These are phyloP conservation scores for Hemistola chrysoprasaria DNA, from an alignment of 2,888 invertebrate genomes.

Conservation along the genomic window DNA sequence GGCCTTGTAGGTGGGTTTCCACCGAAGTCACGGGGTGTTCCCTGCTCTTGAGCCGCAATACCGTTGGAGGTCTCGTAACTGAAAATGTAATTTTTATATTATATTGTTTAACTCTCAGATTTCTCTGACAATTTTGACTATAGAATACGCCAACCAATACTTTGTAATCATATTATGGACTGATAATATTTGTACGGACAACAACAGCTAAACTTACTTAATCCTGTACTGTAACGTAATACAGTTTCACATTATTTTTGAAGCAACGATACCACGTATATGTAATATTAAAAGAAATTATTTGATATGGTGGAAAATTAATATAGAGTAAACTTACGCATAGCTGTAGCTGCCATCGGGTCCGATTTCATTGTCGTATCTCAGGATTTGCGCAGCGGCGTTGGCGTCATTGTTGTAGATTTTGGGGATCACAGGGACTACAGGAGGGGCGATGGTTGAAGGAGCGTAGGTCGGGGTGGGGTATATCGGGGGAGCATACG, in stretches of 20 bases:
- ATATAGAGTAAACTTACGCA: slow-evolving; percentile 60
- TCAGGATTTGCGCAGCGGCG: slow-evolving; percentile 51
- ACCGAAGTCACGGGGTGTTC: slow-evolving; percentile 72
- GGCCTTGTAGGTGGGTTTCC: slow-evolving; percentile 54
- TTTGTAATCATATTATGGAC: no score
- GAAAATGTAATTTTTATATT: no score
- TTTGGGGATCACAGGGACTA: slow-evolving; percentile 16
- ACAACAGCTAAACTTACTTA: no score
- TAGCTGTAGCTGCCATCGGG: slow-evolving; percentile 80
- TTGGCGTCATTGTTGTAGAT: slow-evolving; percentile 33
- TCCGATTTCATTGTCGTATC: slow-evolving; percentile 64
- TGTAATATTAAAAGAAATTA: no score
- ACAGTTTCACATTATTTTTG: no score
- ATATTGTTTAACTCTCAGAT: no score
- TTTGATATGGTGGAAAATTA: not conserved
- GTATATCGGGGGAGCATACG: slow-evolving; percentile 4
- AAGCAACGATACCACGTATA: no score
- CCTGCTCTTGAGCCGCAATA: slow-evolving; percentile 82
- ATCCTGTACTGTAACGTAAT: no score
- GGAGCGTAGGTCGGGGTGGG: slow-evolving; percentile 12
- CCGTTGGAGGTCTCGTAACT: slow-evolving; percentile 85
- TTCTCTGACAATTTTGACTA: no score
- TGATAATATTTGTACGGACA: no score
- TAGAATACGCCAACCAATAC: no score
- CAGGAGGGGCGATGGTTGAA: slow-evolving; percentile 10